Percentiles rank a stretch among this genome's conserved stretches.
These are phyloP conservation scores for Orthosia gothica DNA, from an alignment of 2,888 invertebrate species.

Conservation along the genomic window DNA sequence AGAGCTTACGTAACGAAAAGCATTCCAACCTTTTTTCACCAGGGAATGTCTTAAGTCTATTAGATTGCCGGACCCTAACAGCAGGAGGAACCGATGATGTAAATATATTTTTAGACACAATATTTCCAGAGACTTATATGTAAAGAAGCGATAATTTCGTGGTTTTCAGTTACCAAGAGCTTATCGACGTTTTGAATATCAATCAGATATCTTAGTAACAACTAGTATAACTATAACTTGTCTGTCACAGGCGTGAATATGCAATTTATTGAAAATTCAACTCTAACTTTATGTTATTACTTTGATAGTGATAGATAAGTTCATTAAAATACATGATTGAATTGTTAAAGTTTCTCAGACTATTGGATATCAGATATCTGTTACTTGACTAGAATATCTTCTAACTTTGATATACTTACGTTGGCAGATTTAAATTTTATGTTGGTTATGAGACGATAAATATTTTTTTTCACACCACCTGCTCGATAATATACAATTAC, in stretches of 20 bases:
- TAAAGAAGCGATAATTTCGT: not conserved
- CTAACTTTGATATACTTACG: not conserved
- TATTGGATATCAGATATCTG: slow-evolving; percentile 20
- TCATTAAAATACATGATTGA: slow-evolving; percentile 23
- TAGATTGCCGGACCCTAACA: not conserved
- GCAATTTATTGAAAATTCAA: slow-evolving; percentile 12
- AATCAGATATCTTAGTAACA: not conserved
- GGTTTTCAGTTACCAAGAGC: not conserved
- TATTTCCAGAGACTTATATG: too few relatives aligned
- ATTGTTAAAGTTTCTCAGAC: slow-evolving; percentile 32
- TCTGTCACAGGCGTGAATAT: not conserved
- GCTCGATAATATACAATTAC: too few relatives aligned
- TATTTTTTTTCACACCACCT: too few relatives aligned
- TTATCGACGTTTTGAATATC: not conserved
- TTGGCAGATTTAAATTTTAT: too few relatives aligned
- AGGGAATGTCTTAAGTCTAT: too few relatives aligned
- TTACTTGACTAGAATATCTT: not conserved
- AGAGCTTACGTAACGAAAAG: too few relatives aligned
- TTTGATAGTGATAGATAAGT: slow-evolving; percentile 1
- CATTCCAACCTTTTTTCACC: too few relatives aligned
- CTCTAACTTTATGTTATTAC: slow-evolving; percentile 2
- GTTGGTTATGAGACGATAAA: not conserved
- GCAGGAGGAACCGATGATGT: not conserved
- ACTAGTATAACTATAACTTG: too few relatives aligned
- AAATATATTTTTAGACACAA: too few relatives aligned